Percentiles rank a stretch among this genome's conserved stretches.
Conservation (phyloP, 1,140 invertebrate genomes). For the Globodera ellingtonae region DNA sequence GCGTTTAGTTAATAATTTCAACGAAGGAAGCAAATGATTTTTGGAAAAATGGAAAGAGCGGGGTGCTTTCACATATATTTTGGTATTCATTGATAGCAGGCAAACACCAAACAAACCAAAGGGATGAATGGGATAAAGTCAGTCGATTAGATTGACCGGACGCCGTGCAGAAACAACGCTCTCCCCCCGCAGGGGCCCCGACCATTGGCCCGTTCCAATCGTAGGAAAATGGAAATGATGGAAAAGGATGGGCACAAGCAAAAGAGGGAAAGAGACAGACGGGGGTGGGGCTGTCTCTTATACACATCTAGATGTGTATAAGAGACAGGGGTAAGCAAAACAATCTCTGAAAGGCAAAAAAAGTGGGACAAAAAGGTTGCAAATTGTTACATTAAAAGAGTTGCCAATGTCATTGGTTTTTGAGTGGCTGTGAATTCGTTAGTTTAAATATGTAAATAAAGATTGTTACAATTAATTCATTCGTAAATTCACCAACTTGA, state of each 20-base stretch:
- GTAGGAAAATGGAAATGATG: neutral
- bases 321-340: too few relatives aligned
- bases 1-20: neutral
- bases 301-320: too few relatives aligned
- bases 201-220: conserved; percentile 1
- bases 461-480: too few relatives aligned
- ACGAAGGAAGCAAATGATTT: neutral
- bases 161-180: neutral
- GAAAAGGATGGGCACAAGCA: neutral
- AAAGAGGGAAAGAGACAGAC: neutral
- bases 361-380: too few relatives aligned
- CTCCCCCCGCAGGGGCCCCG: neutral
- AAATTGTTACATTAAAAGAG: too few relatives aligned
- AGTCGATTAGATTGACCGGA: neutral
- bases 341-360: too few relatives aligned
- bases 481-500: too few relatives aligned
- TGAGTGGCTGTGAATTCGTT: too few relatives aligned
- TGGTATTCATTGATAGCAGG: neutral
- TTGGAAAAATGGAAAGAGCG: neutral
- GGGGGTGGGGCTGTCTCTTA: too few relatives aligned
- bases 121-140: neutral
- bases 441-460: too few relatives aligned
- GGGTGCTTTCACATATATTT: neutral
- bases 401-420: too few relatives aligned
- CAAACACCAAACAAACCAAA: neutral